Base-by-base conservation (phyloP, 1,140 invertebrate genomes). In the Tribolium madens region DNA sequence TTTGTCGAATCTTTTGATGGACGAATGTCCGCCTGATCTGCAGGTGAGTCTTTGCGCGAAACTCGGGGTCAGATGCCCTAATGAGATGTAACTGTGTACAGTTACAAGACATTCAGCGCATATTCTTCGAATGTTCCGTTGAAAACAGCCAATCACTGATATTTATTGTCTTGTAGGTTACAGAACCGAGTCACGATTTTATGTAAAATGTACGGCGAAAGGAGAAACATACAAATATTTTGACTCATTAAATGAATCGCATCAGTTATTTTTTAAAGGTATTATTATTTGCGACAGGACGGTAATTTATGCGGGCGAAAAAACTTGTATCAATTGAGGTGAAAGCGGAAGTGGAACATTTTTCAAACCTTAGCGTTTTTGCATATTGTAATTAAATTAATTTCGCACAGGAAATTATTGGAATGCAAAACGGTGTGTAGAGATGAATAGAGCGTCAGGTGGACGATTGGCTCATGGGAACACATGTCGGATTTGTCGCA, bases 11-110 rank as follows among this genome's bases (percentile, higher is more conserved):
- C 69, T 81, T 18, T 17, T 81, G 52, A 79, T 81, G 75, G 77
- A 81, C 73, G 77, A 81, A 48, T 76, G 77, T 79, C 79, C 79
- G 9, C 79, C 79, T 46, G 79, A 81, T 73, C 57, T 81, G 3
- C 71, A 78, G 79, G 79, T 81, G 71, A 76, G 69, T 73, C 14
- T 12, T 31, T 15, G 5, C 13, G 17, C 13, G 17, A 52, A 47
- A 48, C 31, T 57, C 17, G 3, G 17, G 57, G 57, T 64, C 57
- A 64, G 26, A 36, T 64, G 57, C 1, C 6, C 57, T 64, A 64
- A 64, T 36, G 57, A 64, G 57, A 64, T 64, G 57, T 64, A 64
- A 36, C 21, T 13, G 6, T n/a, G 57, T 64, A 64, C 57, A 64
- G 57, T 64, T 64, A 64, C 31, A 12, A 60, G 31, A 60, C 18